phyloP scores from a whole-genome alignment of 53 echinoderm and acorn worm genomes.

The Arbacia lixula region DNA sequence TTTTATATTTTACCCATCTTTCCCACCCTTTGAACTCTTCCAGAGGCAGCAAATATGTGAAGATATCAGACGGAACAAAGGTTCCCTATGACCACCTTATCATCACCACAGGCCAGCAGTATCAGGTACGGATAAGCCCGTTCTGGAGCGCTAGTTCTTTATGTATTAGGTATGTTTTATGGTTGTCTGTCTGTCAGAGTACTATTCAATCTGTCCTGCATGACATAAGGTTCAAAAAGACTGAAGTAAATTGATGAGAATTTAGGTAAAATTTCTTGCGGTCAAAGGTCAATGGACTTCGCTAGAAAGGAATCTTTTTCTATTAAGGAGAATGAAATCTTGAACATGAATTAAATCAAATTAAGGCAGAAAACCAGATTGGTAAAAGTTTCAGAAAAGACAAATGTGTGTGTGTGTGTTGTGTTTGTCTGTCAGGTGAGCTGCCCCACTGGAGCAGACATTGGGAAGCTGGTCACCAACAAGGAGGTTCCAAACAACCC shows the following conservation, averaged over 20 bases:
- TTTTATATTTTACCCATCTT: background rate
- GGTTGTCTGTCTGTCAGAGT: too few species aligned
- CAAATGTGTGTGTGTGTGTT: too few species aligned
- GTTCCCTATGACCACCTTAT: conserved; percentile 97
- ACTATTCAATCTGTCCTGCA: too few species aligned
- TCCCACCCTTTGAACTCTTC: background rate
- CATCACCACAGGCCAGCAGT: conserved; percentile 90
- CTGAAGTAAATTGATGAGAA: too few species aligned
- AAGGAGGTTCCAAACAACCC: conserved; percentile 71
- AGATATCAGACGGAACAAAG: conserved; percentile 77
- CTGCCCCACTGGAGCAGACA: conserved; percentile 83
- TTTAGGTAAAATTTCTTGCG: too few species aligned
- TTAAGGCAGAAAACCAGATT: too few species aligned
- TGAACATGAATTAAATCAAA: background rate
- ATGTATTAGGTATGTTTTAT: too few species aligned
- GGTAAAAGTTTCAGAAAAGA: too few species aligned
- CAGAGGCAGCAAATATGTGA: conserved; percentile 94
- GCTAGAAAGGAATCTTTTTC: too few species aligned
- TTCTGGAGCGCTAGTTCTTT: too few species aligned
- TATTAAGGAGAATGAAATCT: background rate
- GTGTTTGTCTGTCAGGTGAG: conserved; percentile 29
- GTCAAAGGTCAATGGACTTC: too few species aligned
- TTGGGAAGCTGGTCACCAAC: conserved; percentile 67
- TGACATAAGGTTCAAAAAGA: too few species aligned
- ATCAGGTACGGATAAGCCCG: conserved; percentile 65